Evolutionary conservation across 2,797 vertebrate genomes (phyloP).

Genomic region (Carcharodon carcharias): DNA sequence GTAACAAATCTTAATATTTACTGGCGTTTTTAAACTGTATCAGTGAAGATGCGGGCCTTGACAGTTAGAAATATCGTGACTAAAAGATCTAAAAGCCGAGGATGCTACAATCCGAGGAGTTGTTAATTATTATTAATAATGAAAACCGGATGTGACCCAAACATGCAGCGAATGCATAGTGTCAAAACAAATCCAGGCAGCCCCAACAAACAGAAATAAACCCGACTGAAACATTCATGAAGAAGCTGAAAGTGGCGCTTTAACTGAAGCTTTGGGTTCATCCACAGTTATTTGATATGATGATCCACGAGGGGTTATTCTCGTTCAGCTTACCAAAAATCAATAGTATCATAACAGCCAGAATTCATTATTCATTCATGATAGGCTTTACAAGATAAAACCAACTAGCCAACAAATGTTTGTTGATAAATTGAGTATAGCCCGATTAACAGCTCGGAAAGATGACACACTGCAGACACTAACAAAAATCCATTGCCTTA

Average conservation of each 20-base stretch:
- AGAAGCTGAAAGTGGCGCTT: slow-evolving; percentile 7
- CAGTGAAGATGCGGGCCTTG: no score
- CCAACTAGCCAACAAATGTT: slow-evolving; percentile 34
- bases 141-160: background rate
- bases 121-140: background rate
- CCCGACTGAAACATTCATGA: slow-evolving; percentile 16
- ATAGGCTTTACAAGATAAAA: slow-evolving; percentile 40
- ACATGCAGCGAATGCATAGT: background rate
- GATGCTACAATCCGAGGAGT: background rate
- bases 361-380: slow-evolving; percentile 73
- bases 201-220: slow-evolving; percentile 27
- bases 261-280: slow-evolving; percentile 36
- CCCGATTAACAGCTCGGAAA: background rate
- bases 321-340: slow-evolving; percentile 53
- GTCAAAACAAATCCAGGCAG: slow-evolving; percentile 24
- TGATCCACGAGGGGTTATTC: slow-evolving; percentile 46
- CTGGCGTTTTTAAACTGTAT: background rate
- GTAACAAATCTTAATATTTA: background rate
- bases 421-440: slow-evolving; percentile 32
- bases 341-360: slow-evolving; percentile 66
- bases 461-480: background rate
- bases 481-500: slow-evolving; percentile 23
- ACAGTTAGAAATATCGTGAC: background rate
- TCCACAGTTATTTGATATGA: slow-evolving; percentile 27
- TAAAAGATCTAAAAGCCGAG: background rate